Base-by-base conservation (phyloP, 2,113 vertebrate species). In the Ictalurus punctatus region DNA sequence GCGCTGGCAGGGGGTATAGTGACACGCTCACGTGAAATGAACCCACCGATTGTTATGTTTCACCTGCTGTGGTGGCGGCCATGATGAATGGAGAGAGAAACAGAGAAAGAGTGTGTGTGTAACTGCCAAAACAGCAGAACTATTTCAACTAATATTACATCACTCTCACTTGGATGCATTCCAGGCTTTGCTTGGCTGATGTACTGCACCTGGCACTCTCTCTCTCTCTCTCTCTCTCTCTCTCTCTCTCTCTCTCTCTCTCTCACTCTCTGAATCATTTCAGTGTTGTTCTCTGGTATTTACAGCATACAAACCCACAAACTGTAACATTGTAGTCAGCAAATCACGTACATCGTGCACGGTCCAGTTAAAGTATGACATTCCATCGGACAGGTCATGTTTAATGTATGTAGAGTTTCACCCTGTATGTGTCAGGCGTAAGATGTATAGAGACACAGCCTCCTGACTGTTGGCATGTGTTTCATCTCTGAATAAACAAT, bases 61-160 rank as follows among this genome's bases (percentile, higher is more conserved):
- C 94, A 95, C 94, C 95, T 95, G 93, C 93, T 94, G 88, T 87
- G 90, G 81, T 89, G 76, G 89, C 74, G 78, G 87, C 59, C 61
- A 74, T 48, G 86, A 84, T 88, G 48, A 63, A 89, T 65, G 48
- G 83, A 37, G 48, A 84, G 71, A 84, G 65, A 67, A 44, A 85
- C 25, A 58, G 58, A 30, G 74, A 71, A 23, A 71, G 84, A 5
- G 30, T 52, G 67, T 19, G 56, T 73, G 89, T 92, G 90, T 88
- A 90, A 91, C 91, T 93, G 92, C 90, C 92, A 92, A 37, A 93
- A 91, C 92, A 37, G 84, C 92, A 94, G 92, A 94, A 93, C 93
- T 92, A 94, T 93, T 95, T 94, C 93, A 94, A 91, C 90, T 84
- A 87, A 86, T 89, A 92, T 96, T 94, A 94, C 94, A 94, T 96